These are phyloP conservation scores for Diarsia brunnea DNA, from an alignment of 2,888 invertebrate species.

Conservation along the genomic window DNA sequence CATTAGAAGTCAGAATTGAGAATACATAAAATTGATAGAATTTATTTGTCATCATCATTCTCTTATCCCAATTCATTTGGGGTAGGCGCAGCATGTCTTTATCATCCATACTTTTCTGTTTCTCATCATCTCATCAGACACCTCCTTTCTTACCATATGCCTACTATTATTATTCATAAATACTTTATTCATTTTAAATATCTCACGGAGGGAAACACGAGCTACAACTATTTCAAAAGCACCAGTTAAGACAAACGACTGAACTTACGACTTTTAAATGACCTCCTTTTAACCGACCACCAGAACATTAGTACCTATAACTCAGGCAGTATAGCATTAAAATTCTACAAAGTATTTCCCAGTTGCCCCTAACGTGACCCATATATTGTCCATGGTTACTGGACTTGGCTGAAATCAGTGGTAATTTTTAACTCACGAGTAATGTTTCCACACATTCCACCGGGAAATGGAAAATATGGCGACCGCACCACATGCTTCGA, in stretches of 20 bases:
- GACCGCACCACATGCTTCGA: constrained; percentile 68
- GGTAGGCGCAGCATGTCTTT: too few relatives aligned
- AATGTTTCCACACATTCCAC: constrained; percentile 61
- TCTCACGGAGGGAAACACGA: neutral
- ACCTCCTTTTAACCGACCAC: constrained; percentile 11
- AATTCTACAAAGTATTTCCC: constrained; percentile 49
- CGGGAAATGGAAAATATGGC: constrained; percentile 75
- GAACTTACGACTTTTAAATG: constrained; percentile 38
- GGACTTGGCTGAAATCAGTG: constrained; percentile 39
- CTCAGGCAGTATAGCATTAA: constrained; percentile 42
- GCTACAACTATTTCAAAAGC: constrained; percentile 1
- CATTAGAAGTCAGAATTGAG: neutral
- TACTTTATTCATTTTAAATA: too few relatives aligned
- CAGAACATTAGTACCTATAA: constrained; percentile 38
- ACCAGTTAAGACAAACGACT: neutral
- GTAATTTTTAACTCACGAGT: constrained; percentile 65
- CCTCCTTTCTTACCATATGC: too few relatives aligned
- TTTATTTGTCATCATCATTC: too few relatives aligned
- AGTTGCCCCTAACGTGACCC: constrained; percentile 34
- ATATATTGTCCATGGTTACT: constrained; percentile 36
- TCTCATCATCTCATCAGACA: too few relatives aligned
- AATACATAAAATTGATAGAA: too few relatives aligned
- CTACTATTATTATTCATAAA: too few relatives aligned
- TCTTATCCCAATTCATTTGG: too few relatives aligned
- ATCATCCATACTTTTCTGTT: too few relatives aligned